These are phyloP conservation scores for Drosophila robusta DNA, from an alignment of 2,888 invertebrate genomes.

Conservation along the genomic window DNA sequence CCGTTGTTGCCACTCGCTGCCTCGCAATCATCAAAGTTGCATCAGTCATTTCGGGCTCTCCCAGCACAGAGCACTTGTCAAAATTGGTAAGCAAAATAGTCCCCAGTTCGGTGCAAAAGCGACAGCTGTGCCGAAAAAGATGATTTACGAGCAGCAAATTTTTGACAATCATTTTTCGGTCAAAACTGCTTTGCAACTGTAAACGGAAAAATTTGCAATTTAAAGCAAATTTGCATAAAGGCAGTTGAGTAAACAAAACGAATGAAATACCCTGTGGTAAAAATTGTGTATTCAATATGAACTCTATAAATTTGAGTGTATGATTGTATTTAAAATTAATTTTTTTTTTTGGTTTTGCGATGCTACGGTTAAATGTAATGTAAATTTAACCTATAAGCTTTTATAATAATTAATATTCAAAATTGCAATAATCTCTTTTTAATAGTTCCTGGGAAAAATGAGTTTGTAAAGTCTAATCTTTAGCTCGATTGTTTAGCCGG, in stretches of 20 bases:
- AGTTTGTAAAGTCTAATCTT: too few species aligned
- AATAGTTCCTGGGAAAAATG: too few species aligned
- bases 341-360: too few species aligned
- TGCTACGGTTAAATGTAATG: too few species aligned
- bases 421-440: too few species aligned
- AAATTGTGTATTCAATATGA: background rate
- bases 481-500: too few species aligned
- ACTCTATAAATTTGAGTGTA: too few species aligned
- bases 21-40: slow-evolving; percentile 51
- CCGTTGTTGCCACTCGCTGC: slow-evolving; percentile 1
- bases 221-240: slow-evolving; percentile 28
- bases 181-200: slow-evolving; percentile 10
- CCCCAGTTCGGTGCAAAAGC: slow-evolving; percentile 16
- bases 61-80: slow-evolving; percentile 54
- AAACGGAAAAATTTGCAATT: slow-evolving; percentile 23
- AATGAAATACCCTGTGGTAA: background rate
- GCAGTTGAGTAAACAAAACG: background rate
- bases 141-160: slow-evolving; percentile 54
- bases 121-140: slow-evolving; percentile 50
- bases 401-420: too few species aligned
- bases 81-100: slow-evolving; percentile 61
- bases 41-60: slow-evolving; percentile 45
- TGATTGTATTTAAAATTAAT: too few species aligned
- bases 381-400: too few species aligned
- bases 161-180: slow-evolving; percentile 40